A percentile compares a stretch with the other conserved stretches of the same genome.
Conservation (phyloP, 2,797 vertebrate genomes). For the Tenualosa thibaudeaui region DNA sequence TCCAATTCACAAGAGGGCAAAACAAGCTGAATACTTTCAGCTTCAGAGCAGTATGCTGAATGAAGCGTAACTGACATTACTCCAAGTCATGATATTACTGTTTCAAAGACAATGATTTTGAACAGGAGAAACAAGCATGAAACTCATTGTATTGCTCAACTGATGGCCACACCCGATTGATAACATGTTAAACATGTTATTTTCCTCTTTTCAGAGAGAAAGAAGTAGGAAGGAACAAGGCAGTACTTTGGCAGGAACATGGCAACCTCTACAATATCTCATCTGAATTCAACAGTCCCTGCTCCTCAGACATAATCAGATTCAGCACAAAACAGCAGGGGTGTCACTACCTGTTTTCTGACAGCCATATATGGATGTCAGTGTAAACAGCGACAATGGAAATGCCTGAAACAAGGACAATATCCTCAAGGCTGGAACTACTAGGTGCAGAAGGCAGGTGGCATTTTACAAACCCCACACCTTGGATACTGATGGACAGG, state of each 20-base stretch:
- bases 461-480: neutral
- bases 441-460: neutral
- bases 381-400: neutral
- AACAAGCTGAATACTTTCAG: neutral
- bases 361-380: neutral
- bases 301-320: neutral
- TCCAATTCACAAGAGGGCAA: neutral
- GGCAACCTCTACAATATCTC: neutral
- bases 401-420: neutral
- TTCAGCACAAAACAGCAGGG: neutral
- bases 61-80: neutral
- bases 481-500: neutral
- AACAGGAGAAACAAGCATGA: neutral
- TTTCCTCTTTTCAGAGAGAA: neutral
- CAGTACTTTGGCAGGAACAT: neutral
- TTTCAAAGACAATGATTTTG: neutral
- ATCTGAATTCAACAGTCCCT: neutral
- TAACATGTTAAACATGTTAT: neutral
- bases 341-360: neutral
- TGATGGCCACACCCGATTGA: neutral
- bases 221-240: neutral
- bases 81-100: neutral
- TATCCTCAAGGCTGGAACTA: neutral
- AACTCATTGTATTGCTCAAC: neutral
- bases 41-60: neutral